phyloP scores from a whole-genome alignment of 2,113 vertebrate genomes.

The Fukomys damarensis region DNA sequence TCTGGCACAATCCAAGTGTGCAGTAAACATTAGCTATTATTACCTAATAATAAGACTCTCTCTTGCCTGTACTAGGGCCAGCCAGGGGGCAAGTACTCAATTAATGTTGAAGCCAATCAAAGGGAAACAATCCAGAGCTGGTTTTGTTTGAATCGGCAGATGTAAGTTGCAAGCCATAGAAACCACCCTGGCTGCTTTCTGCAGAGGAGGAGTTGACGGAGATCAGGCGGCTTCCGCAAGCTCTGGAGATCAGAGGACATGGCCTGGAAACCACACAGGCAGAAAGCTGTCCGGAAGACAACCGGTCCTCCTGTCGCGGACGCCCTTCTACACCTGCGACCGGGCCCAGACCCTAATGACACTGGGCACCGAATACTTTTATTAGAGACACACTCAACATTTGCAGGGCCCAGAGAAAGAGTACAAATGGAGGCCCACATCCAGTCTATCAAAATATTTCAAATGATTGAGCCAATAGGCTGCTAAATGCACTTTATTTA shows the following conservation, averaged over 20 bases:
- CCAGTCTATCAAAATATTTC: not conserved
- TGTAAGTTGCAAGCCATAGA: not conserved
- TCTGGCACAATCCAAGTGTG: not conserved
- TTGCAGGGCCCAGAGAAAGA: not conserved
- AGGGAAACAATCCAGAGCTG: not conserved
- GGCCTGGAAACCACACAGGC: not conserved
- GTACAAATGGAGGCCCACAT: not conserved
- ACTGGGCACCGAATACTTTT: not conserved
- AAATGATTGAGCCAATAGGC: not conserved
- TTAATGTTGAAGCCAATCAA: not conserved
- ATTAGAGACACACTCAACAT: not conserved
- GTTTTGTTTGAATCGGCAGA: not conserved
- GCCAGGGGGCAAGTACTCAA: not conserved
- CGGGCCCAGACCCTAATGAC: not conserved
- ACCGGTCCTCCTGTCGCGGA: not conserved
- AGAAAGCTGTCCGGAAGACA: not conserved
- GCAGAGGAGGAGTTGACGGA: not conserved
- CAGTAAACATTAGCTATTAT: not conserved
- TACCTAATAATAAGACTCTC: not conserved
- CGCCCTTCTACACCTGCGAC: not conserved
- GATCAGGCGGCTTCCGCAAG: not conserved
- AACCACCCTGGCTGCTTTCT: not conserved
- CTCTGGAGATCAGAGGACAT: not conserved
- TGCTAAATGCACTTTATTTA: not conserved
- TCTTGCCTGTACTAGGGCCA: not conserved